A percentile compares a stretch with the other conserved stretches of the same genome.
phyloP scores from a whole-genome alignment of 2,113 vertebrate genomes.

The Colossoma macropomum region DNA sequence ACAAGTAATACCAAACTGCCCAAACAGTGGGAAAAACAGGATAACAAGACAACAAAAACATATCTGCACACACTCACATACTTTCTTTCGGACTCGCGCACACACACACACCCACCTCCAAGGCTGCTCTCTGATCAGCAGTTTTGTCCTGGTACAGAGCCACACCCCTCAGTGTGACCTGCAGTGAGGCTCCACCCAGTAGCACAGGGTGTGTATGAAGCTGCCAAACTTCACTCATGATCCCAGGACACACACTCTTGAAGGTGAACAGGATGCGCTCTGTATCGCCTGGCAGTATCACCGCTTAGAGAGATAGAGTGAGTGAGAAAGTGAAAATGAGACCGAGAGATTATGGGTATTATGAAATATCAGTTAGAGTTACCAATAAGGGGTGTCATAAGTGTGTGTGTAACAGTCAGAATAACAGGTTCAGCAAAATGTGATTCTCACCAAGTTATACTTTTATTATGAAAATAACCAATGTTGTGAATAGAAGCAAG shows the following conservation, averaged over 20 bases:
- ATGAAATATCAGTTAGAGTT: too few species aligned
- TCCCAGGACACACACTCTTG: constrained; percentile 82
- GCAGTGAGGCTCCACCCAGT: constrained; percentile 85
- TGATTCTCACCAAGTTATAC: too few species aligned
- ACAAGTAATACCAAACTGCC: too few species aligned
- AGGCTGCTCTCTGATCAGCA: constrained; percentile 72
- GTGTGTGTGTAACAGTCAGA: too few species aligned
- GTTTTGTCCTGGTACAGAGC: constrained; percentile 82
- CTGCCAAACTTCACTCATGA: constrained; percentile 87
- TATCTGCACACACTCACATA: too few species aligned
- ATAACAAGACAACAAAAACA: too few species aligned
- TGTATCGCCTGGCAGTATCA: constrained; percentile 84
- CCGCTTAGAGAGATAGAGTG: constrained; percentile 69
- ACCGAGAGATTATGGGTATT: background rate
- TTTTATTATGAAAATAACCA: too few species aligned
- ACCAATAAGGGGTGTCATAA: too few species aligned
- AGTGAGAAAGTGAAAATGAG: background rate
- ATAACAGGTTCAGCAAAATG: too few species aligned
- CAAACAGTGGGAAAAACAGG: too few species aligned
- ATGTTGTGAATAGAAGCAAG: too few species aligned
- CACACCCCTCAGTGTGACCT: constrained; percentile 85
- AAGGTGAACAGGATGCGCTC: constrained; percentile 81
- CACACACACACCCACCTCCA: constrained; percentile 79
- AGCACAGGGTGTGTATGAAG: constrained; percentile 88
- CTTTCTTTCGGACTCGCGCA: too few species aligned